phyloP scores from a whole-genome alignment of 2,888 invertebrate genomes.

The Lacanobia oleracea region DNA sequence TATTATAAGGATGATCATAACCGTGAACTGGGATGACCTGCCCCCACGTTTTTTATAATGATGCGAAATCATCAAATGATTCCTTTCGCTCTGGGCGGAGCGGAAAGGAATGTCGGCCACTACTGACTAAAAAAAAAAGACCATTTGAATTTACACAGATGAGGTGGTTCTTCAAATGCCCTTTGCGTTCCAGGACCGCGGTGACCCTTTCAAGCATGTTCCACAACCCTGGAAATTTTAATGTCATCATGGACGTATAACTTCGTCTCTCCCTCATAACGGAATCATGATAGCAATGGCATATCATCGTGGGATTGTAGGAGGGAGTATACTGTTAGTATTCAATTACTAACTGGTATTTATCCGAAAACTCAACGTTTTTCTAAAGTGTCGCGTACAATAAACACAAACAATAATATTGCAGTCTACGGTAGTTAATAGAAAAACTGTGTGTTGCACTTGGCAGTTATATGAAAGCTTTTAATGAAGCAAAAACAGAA shows the following conservation, averaged over 20 bases:
- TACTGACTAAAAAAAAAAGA: too few species aligned
- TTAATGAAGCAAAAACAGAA: slow-evolving; percentile 15
- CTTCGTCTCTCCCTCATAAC: not conserved
- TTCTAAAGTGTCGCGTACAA: not conserved
- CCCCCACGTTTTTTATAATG: too few species aligned
- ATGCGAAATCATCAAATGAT: too few species aligned
- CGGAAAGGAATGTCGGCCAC: too few species aligned
- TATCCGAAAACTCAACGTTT: not conserved
- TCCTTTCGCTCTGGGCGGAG: too few species aligned
- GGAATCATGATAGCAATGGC: not conserved
- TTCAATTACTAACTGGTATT: slow-evolving; percentile 2
- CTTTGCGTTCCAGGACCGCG: too few species aligned
- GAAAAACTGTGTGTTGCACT: not conserved
- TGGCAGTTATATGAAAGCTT: not conserved
- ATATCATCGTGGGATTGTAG: not conserved
- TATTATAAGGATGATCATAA: too few species aligned
- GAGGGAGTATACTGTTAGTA: not conserved
- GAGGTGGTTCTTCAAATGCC: too few species aligned
- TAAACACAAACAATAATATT: not conserved
- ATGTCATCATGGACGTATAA: not conserved
- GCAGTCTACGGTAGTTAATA: not conserved
- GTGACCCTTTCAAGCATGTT: too few species aligned
- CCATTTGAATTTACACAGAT: too few species aligned
- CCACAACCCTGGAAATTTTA: too few species aligned
- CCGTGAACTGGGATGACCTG: too few species aligned